A percentile compares a stretch with the other conserved stretches of the same genome.
Conservation (phyloP, 1,140 invertebrate genomes). For the Drosophila obscura region DNA sequence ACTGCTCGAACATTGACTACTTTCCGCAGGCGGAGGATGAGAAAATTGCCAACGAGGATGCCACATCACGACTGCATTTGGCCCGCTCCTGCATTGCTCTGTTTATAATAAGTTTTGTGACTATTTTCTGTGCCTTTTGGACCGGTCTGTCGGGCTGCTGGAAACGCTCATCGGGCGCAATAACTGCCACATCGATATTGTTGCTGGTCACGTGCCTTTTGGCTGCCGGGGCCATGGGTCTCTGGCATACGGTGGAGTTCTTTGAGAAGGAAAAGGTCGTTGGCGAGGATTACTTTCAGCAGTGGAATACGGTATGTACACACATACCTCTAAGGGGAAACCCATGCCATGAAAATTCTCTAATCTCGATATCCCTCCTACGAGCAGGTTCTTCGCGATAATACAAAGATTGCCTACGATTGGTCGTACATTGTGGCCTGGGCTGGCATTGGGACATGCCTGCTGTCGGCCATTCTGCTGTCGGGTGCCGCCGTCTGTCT, state of each 20-base stretch:
- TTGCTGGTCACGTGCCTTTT: constrained; percentile 94
- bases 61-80: constrained; percentile 89
- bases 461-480: constrained; percentile 95
- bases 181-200: constrained; percentile 95
- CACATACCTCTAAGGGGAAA: constrained; percentile 83
- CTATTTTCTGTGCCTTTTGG: constrained; percentile 96
- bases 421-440: constrained; percentile 98
- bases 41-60: constrained; percentile 80
- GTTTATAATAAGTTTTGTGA: constrained; percentile 93
- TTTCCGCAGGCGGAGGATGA: constrained; percentile 85
- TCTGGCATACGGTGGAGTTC: constrained; percentile 98
- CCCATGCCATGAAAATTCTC: too few species aligned
- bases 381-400: constrained; percentile 91
- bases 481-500: constrained; percentile 96
- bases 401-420: constrained; percentile 94
- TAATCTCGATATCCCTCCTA: constrained; percentile 22
- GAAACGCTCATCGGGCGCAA: constrained; percentile 95
- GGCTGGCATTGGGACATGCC: constrained; percentile 95
- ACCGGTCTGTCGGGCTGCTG: constrained; percentile 94
- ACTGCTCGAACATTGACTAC: constrained; percentile 97
- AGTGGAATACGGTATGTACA: constrained; percentile 91
- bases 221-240: constrained; percentile 95
- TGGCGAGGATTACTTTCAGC: constrained; percentile 94
- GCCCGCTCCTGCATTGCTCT: constrained; percentile 95
- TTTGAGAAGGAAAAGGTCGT: constrained; percentile 97